Percentiles rank a stretch among this genome's conserved stretches.
These are phyloP conservation scores for Cyanoramphus novaezelandiae DNA, from an alignment of 2,113 vertebrate genomes.

Conservation along the genomic window DNA sequence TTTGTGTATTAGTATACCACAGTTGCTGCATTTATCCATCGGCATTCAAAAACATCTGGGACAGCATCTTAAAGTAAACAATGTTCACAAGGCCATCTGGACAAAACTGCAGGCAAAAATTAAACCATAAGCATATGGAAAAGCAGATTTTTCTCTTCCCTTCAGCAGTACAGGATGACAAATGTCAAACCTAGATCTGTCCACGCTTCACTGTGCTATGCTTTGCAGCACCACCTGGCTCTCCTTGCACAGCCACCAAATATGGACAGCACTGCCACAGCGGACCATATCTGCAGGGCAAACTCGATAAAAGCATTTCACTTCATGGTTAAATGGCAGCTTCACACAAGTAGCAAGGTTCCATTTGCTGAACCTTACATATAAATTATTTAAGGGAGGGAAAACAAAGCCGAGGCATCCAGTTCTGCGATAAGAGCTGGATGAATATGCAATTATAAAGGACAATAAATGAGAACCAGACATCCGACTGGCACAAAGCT, in stretches of 20 bases:
- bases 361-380: slow-evolving; percentile 71
- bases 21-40: slow-evolving; percentile 76
- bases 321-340: slow-evolving; percentile 79
- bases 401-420: slow-evolving; percentile 40
- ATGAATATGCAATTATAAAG: slow-evolving; percentile 7
- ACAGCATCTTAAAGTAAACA: slow-evolving; percentile 94
- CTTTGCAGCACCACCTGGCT: slow-evolving; percentile 98
- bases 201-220: slow-evolving; percentile 94
- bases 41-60: slow-evolving; percentile 90
- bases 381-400: slow-evolving; percentile 33
- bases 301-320: slow-evolving; percentile 79
- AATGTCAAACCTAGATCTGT: slow-evolving; percentile 87
- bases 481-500: background rate
- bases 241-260: slow-evolving; percentile 95
- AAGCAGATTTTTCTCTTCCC: slow-evolving; percentile 98
- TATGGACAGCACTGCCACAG: slow-evolving; percentile 90
- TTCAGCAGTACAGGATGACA: slow-evolving; percentile 89
- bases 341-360: slow-evolving; percentile 83
- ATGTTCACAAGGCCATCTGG: slow-evolving; percentile 98
- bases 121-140: slow-evolving; percentile 98
- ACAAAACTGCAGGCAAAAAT: slow-evolving; percentile 86
- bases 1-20: slow-evolving; percentile 72
- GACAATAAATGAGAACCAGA: slow-evolving; percentile 24
- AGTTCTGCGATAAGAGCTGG: slow-evolving; percentile 8
- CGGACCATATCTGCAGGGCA: slow-evolving; percentile 87